These are phyloP conservation scores for Leptinotarsa undecemlineata DNA, from an alignment of 1,140 invertebrate species.

Conservation along the genomic window DNA sequence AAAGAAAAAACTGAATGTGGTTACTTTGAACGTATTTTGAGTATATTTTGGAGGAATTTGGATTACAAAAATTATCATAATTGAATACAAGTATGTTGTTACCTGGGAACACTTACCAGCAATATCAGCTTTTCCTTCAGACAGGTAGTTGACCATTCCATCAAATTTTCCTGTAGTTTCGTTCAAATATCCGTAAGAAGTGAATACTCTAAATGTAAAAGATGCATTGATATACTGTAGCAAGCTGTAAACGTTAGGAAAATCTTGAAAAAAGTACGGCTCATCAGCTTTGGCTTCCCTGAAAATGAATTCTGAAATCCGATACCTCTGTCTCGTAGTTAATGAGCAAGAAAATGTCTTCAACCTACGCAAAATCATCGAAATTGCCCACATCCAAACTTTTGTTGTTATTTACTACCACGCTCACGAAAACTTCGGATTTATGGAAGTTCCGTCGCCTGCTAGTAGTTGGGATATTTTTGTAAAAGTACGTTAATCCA, in stretches of 20 bases:
- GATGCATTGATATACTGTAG: slow-evolving; percentile 36
- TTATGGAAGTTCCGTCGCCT: slow-evolving; percentile 17
- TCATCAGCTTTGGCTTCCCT: slow-evolving; percentile 11
- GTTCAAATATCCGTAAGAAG: slow-evolving; percentile 37
- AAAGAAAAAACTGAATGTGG: too few relatives aligned
- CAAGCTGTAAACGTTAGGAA: slow-evolving; percentile 26
- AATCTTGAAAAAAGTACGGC: slow-evolving; percentile 27
- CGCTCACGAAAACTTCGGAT: background rate
- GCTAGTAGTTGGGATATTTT: background rate
- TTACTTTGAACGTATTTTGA: too few relatives aligned
- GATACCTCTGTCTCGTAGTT: background rate
- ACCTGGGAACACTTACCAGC: slow-evolving; percentile 19
- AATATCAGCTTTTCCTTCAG: slow-evolving; percentile 32
- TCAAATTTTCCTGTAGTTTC: slow-evolving; percentile 30
- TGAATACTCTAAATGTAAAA: slow-evolving; percentile 27
- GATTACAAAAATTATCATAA: too few relatives aligned
- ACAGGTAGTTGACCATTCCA: slow-evolving; percentile 34
- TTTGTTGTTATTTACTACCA: slow-evolving; percentile 7
- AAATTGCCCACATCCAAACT: slow-evolving; percentile 20
- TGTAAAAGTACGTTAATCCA: slow-evolving; percentile 1
- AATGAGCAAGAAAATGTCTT: background rate
- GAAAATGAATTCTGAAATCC: slow-evolving; percentile 15
- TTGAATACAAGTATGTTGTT: background rate
- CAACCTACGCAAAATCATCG: slow-evolving; percentile 29
- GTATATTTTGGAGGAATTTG: too few relatives aligned